These are phyloP conservation scores for Eupithecia inturbata DNA, from an alignment of 2,888 invertebrate genomes.

Conservation along the genomic window DNA sequence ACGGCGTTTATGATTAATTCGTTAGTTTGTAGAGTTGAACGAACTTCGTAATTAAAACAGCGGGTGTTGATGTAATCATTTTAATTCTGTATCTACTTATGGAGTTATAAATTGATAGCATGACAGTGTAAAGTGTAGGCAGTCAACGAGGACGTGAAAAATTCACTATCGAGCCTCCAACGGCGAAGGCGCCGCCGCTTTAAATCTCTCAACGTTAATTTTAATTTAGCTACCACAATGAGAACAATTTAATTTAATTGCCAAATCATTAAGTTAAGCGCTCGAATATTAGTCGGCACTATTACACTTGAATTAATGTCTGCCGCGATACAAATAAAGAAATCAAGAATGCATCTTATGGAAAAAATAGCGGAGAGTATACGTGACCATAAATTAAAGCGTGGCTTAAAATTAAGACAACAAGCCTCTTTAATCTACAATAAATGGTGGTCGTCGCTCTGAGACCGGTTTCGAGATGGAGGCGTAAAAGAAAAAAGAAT, in stretches of 20 bases:
- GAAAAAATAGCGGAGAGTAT: slow-evolving; percentile 78
- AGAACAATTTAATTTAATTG: slow-evolving; percentile 83
- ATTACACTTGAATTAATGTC: slow-evolving; percentile 75
- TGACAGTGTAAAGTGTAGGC: slow-evolving; percentile 16
- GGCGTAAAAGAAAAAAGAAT: slow-evolving; percentile 81
- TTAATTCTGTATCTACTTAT: slow-evolving; percentile 18
- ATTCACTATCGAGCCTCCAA: slow-evolving; percentile 48
- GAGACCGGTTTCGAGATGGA: slow-evolving; percentile 81
- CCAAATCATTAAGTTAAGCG: slow-evolving; percentile 83
- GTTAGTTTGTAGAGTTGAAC: slow-evolving; percentile 58
- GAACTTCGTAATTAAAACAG: slow-evolving; percentile 50
- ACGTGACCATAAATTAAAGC: slow-evolving; percentile 81
- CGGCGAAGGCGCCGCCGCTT: slow-evolving; percentile 59
- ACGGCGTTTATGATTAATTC: slow-evolving; percentile 76
- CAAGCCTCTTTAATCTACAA: slow-evolving; percentile 85
- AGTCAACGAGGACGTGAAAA: slow-evolving; percentile 53
- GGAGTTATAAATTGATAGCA: slow-evolving; percentile 15
- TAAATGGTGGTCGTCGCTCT: slow-evolving; percentile 81
- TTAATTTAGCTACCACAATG: slow-evolving; percentile 82
- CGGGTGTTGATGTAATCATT: slow-evolving; percentile 36
- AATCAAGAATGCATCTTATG: slow-evolving; percentile 74
- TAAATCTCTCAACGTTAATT: slow-evolving; percentile 76
- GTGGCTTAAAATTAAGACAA: slow-evolving; percentile 85
- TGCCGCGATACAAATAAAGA: slow-evolving; percentile 70
- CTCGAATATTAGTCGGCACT: slow-evolving; percentile 80